phyloP scores from a whole-genome alignment of 2,888 invertebrate species.

The Aleiodes leptofemur region DNA sequence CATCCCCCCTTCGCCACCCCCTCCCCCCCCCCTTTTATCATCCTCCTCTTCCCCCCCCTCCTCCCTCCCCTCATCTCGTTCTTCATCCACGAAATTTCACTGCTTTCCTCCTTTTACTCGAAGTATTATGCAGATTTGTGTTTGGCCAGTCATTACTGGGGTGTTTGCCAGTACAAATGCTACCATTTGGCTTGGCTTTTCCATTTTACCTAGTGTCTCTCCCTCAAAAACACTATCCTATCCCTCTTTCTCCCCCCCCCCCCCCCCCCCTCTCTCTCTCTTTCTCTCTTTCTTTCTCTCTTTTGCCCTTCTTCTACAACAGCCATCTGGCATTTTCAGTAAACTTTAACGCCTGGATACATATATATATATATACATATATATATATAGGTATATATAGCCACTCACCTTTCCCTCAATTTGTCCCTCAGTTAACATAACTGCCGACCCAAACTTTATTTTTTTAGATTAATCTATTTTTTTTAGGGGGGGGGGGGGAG shows the following conservation, averaged over 20 bases:
- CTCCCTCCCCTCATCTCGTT: constrained; percentile 17
- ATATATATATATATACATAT: not conserved
- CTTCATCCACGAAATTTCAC: constrained; percentile 7
- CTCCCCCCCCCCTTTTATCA: constrained; percentile 28
- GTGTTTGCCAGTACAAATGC: constrained; percentile 71
- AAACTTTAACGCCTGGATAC: constrained; percentile 44
- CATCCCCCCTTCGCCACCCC: no score
- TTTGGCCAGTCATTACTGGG: constrained; percentile 79
- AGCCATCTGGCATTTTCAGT: constrained; percentile 41
- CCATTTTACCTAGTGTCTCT: constrained; percentile 32
- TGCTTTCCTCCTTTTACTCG: constrained; percentile 54
- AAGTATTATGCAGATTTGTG: constrained; percentile 79
- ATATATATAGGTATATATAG: constrained; percentile 6
- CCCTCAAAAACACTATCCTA: not conserved
- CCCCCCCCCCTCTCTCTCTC: not conserved
- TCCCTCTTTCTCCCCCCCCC: not conserved
- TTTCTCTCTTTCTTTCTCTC: not conserved
- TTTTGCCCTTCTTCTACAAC: constrained; percentile 18
- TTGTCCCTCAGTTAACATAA: constrained; percentile 54
- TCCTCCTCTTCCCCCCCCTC: not conserved
- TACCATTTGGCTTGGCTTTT: constrained; percentile 50
- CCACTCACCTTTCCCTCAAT: constrained; percentile 43
- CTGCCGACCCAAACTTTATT: constrained; percentile 51
- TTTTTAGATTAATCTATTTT: constrained; percentile 11
- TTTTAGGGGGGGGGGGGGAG: not conserved